Evolutionary conservation across 2,113 vertebrate species (phyloP).

Genomic region (Pavo muticus): DNA sequence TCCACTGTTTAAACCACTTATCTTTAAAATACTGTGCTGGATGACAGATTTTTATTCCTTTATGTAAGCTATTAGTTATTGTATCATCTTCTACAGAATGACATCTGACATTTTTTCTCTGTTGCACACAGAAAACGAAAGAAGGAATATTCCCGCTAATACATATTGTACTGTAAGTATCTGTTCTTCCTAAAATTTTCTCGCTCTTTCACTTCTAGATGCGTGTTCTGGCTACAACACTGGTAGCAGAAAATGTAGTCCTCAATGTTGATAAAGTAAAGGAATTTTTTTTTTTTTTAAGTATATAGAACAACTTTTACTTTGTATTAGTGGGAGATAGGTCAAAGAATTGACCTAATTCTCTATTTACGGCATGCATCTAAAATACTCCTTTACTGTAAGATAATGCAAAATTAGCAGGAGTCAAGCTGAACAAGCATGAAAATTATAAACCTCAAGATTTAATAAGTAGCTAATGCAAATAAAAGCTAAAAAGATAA

Average conservation of each 20-base stretch:
- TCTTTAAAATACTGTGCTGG: not conserved
- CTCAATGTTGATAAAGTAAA: not conserved
- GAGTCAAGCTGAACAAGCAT: not conserved
- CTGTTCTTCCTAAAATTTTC: not conserved
- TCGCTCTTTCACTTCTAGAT: not conserved
- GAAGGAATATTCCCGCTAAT: not conserved
- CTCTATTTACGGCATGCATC: not conserved
- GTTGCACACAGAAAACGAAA: constrained; percentile 54
- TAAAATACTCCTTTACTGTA: not conserved
- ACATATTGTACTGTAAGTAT: constrained; percentile 60
- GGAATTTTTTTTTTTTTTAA: not conserved
- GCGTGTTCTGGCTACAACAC: not conserved
- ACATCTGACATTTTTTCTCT: constrained; percentile 1
- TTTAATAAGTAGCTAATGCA: not conserved
- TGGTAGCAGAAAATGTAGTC: not conserved
- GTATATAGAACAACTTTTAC: not conserved
- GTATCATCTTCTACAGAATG: not conserved
- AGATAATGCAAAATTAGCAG: not conserved
- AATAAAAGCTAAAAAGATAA: not conserved
- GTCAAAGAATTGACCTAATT: not conserved
- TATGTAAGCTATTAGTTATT: not conserved
- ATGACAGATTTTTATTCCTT: not conserved
- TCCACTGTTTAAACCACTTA: not conserved
- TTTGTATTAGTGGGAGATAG: not conserved
- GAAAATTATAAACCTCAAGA: not conserved